phyloP scores from a whole-genome alignment of 1,140 invertebrate genomes.

The Drepana arcuata region DNA sequence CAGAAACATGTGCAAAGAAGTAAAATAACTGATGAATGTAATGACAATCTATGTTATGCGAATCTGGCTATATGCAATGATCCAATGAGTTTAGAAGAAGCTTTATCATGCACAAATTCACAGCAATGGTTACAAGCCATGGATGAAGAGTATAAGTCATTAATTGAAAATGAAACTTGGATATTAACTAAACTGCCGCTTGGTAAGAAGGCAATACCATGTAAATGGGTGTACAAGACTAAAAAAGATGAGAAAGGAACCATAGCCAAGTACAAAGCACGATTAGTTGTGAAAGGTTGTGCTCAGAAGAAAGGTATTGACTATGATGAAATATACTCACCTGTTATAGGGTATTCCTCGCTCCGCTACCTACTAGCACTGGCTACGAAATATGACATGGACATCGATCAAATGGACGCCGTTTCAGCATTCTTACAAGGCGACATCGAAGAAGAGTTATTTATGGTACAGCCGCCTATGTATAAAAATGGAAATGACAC shows the following conservation, averaged over 20 bases:
- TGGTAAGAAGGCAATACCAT: conserved; percentile 10
- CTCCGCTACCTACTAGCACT: conserved; percentile 45
- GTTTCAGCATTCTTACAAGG: conserved; percentile 52
- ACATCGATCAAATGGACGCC: conserved; percentile 20
- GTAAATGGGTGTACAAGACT: conserved; percentile 22
- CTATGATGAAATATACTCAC: conserved; percentile 38
- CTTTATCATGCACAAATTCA: not conserved
- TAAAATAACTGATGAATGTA: not conserved
- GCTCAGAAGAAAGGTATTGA: conserved; percentile 44
- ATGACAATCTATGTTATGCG: not conserved
- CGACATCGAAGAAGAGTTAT: conserved; percentile 30
- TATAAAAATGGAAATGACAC: conserved; percentile 28
- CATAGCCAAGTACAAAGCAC: conserved; percentile 11
- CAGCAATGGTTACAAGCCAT: conserved; percentile 7
- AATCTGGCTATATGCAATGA: not conserved
- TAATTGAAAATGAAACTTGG: conserved; percentile 19
- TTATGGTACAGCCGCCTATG: conserved; percentile 37
- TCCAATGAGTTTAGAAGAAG: conserved; percentile 1
- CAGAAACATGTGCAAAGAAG: not conserved
- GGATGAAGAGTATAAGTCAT: conserved; percentile 14
- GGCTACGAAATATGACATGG: conserved; percentile 32
- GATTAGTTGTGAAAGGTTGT: conserved; percentile 58
- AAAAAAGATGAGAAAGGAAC: conserved; percentile 16
- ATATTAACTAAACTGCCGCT: conserved; percentile 3
- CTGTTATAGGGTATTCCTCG: conserved; percentile 28